Evolutionary conservation across 2,888 invertebrate species (phyloP), one percentile per base, ranked within the genome.

Genomic region (Drosophila pegasa): DNA sequence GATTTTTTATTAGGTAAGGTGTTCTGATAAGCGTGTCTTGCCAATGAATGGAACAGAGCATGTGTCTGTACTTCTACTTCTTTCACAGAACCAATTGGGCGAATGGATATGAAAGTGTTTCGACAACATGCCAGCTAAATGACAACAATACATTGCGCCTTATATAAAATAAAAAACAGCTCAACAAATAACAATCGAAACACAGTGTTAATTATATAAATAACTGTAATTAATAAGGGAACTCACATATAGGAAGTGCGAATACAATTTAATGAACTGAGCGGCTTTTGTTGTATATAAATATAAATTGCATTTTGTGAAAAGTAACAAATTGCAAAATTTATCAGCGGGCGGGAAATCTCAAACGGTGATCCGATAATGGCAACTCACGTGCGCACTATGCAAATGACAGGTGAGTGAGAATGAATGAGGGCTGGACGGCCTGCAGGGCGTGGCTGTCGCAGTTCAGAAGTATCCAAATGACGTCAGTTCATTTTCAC

Each of bases 351-450:
- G 48, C 45, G 35, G 31, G 27, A 57, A 57, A 25, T 52, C 40
- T 38, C 29, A 56, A 51, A 35, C 31, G 33, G 10, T 16, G 50
- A 22, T 22, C n/a, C 5, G 45, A 38, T 12, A 43, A 72, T 60
- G 55, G 50, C 18, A 37, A 43, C 65, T 84, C 66, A 87, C 81
- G 83, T 81, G 80, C 33, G 27, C 63, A 22, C 51, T 57, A 70
- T 80, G 69, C 70, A 77, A 80, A 68, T 66, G 57, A 50, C 63
- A 77, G 74, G 69, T 68, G 58, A 37, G 29, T 31, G 52, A 48
- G 47, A 35, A 38, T 12, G 52, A 20, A 5, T 43, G 43, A n/a
- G 25, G 43, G 22, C 25, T n/a, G 5, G 22, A n/a, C 60, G 54
- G 31, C 59, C 33, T 12, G 8, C 16, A 14, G 27, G 70, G 58